Conservation (phyloP, 2,797 vertebrate species). For the Dryobates pubescens region DNA sequence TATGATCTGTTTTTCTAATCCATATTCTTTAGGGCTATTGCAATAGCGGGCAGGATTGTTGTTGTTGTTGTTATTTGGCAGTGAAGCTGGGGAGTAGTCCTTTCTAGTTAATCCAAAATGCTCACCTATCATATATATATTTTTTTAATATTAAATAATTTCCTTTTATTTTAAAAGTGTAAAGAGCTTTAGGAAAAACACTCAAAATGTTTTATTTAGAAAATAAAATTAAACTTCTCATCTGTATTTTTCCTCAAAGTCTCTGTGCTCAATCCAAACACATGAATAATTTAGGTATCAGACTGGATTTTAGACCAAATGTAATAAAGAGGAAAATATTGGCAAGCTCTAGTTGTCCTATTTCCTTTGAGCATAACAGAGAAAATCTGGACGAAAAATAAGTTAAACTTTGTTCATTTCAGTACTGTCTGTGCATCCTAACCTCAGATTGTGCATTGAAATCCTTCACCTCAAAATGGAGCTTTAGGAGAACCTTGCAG, state of each 20-base stretch:
- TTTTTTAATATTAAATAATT: conserved; percentile 9
- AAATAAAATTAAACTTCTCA: not conserved
- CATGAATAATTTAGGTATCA: not conserved
- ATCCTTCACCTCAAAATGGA: not conserved
- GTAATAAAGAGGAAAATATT: not conserved
- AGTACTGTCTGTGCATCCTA: not conserved
- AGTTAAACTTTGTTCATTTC: not conserved
- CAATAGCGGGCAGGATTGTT: not conserved
- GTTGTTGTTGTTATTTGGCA: not conserved
- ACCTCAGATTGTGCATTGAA: not conserved
- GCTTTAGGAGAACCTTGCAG: not conserved
- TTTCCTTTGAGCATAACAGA: not conserved
- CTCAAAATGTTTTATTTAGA: not conserved
- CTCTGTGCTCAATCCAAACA: not conserved
- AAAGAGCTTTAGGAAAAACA: not conserved
- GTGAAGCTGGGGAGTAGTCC: not conserved
- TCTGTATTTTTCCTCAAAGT: not conserved
- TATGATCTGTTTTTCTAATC: not conserved
- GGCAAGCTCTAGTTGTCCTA: not conserved
- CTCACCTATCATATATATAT: not conserved
- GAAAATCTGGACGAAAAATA: not conserved
- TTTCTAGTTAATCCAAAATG: conserved; percentile 2
- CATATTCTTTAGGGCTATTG: not conserved
- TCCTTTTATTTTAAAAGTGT: not conserved
- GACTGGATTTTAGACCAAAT: not conserved